Conservation (phyloP, 2,888 invertebrate genomes). For the Pachymerium ferrugineum region DNA sequence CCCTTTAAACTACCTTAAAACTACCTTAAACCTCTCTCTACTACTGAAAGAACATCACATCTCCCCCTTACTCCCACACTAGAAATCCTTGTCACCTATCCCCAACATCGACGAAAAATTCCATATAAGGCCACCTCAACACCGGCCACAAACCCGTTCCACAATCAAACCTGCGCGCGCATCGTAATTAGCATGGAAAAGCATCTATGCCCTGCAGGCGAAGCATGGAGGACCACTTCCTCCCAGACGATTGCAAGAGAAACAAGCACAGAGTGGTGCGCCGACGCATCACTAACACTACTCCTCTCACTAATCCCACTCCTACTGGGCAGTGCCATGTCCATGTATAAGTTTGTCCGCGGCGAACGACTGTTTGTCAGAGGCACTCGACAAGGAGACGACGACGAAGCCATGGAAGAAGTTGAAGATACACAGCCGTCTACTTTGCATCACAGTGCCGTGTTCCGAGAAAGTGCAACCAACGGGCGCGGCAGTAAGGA, state of each 20-base stretch:
- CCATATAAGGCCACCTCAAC: not conserved
- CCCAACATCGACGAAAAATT: not conserved
- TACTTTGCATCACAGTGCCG: slow-evolving; percentile 35
- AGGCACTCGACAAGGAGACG: slow-evolving; percentile 62
- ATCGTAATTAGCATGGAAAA: not conserved
- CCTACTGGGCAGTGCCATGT: slow-evolving; percentile 49
- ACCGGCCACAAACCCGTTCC: not conserved
- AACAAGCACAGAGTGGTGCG: slow-evolving; percentile 24
- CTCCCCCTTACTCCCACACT: too few relatives aligned
- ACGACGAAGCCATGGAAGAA: slow-evolving; percentile 52
- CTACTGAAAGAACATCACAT: too few relatives aligned
- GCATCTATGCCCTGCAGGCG: not conserved
- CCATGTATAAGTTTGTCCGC: slow-evolving; percentile 75
- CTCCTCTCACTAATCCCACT: not conserved
- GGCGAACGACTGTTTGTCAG: slow-evolving; percentile 65
- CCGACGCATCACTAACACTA: not conserved
- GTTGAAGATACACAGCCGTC: slow-evolving; percentile 28
- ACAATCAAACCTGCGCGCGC: not conserved
- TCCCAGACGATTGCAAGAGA: too few relatives aligned
- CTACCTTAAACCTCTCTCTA: too few relatives aligned
- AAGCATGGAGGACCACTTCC: slow-evolving; percentile 36
- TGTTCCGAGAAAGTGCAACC: slow-evolving; percentile 50
- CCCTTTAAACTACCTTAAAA: too few relatives aligned
- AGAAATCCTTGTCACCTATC: too few relatives aligned
- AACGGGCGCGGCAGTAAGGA: slow-evolving; percentile 52